Conservation (phyloP, 2,113 vertebrate genomes). For the Chitala chitala region DNA sequence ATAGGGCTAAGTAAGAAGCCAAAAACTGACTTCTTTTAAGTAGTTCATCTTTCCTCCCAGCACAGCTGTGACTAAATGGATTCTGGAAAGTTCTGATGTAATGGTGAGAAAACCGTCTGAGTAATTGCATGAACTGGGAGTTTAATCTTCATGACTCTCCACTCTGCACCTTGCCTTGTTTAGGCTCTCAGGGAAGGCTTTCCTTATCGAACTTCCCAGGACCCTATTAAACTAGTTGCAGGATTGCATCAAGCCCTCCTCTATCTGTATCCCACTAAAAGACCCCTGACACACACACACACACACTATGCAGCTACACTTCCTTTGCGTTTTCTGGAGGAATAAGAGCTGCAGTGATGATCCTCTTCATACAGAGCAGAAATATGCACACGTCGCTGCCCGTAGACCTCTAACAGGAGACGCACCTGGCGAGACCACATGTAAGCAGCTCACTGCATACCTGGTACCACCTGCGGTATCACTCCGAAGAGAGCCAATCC, state of each 20-base stretch:
- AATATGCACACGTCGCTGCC: neutral
- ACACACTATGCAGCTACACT: neutral
- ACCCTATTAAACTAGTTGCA: slow-evolving; percentile 40
- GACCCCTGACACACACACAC: neutral
- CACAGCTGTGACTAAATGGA: slow-evolving; percentile 63
- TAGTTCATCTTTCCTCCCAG: slow-evolving; percentile 48
- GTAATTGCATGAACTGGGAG: slow-evolving; percentile 42
- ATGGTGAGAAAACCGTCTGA: slow-evolving; percentile 46
- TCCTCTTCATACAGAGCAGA: neutral
- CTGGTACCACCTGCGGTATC: no score
- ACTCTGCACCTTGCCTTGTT: slow-evolving; percentile 46
- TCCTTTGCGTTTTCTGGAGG: neutral
- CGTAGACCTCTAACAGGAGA: neutral
- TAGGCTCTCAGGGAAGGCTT: slow-evolving; percentile 43
- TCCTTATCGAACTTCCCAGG: slow-evolving; percentile 62
- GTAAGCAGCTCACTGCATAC: no score
- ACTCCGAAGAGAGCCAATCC: neutral
- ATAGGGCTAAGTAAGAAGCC: slow-evolving; percentile 34
- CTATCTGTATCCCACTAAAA: slow-evolving; percentile 27
- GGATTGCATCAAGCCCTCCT: slow-evolving; percentile 40
- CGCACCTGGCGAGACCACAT: neutral
- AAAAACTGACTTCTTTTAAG: slow-evolving; percentile 43
- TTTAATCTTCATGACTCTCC: slow-evolving; percentile 45
- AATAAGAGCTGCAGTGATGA: neutral
- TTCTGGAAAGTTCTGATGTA: slow-evolving; percentile 50